Evolutionary conservation across 1,140 invertebrate genomes (phyloP).

Genomic region (Cherax destructor): DNA sequence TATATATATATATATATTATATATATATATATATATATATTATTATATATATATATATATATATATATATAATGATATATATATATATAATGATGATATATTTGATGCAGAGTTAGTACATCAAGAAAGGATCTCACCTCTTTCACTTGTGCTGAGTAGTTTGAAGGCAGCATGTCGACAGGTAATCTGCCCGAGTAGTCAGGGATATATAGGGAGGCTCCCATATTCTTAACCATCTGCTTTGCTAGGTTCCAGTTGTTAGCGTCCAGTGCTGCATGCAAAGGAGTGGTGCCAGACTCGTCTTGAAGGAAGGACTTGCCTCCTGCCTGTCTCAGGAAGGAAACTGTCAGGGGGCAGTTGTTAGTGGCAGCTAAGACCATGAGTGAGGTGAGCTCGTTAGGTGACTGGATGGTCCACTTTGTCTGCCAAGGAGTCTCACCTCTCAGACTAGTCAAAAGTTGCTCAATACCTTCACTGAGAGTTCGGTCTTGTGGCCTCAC

Average conservation of each 20-base stretch:
- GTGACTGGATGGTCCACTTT: background rate
- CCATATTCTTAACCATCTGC: background rate
- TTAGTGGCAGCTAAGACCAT: slow-evolving; percentile 17
- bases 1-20: no score
- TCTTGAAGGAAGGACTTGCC: background rate
- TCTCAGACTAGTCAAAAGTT: background rate
- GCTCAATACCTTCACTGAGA: background rate
- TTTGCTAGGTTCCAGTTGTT: slow-evolving; percentile 7
- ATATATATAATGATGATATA: background rate
- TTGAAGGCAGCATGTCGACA: background rate
- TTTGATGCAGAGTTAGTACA: no score
- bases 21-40: no score
- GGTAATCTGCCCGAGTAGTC: background rate
- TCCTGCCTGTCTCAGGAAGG: slow-evolving; percentile 2
- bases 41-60: slow-evolving; percentile 7
- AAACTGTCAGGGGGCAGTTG: slow-evolving; percentile 39
- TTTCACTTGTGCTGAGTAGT: background rate
- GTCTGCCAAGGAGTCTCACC: background rate
- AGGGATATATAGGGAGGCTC: slow-evolving; percentile 23
- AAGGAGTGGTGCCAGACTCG: background rate
- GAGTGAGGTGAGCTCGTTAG: background rate
- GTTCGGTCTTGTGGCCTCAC: no score
- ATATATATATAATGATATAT: background rate
- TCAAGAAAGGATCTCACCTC: no score
- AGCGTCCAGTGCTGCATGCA: background rate